Evolutionary conservation across 1,140 invertebrate species (phyloP), one percentile per base, ranked within the genome.

Genomic region (Maniola jurtina): DNA sequence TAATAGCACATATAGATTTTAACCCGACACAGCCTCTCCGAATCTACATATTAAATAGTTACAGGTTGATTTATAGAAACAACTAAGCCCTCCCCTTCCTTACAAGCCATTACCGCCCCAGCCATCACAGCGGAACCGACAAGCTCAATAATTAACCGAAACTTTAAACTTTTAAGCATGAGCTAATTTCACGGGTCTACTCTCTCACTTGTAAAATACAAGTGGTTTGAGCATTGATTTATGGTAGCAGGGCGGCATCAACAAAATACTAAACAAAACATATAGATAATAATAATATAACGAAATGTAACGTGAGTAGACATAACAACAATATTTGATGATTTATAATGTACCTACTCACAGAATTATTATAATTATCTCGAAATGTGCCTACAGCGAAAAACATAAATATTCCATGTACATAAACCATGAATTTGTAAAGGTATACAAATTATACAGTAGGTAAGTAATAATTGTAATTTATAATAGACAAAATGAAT

Each of bases 91-190:
- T 50, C 14, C 59, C 61, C 61, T 35, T 48, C 15, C 62, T 61
- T 62, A 76, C 72, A 77, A 81, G 68, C 70, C 74, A 83, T 81
- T 83, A 80, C 66, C 68, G 70, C 58, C 65, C 47, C 57, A 71
- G 66, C 76, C 74, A 75, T 75, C 76, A 72, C 63, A 65, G 56
- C 57, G 58, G 59, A 73, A 61, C 62, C 70, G 63, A 68, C 73
- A 76, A 72, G 63, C 71, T 74, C 69, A 64, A 70, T 84, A 82
- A 81, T 84, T 82, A 84, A 81, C 64, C 61, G 60, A 82, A 76
- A 76, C 79, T 77, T 77, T 73, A 77, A 82, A 81, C 80, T 52
- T 84, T 84, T 71, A 73, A 79, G 70, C 72, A 73, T 77, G 75
- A 75, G 79, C 71, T 78, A 75, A 80, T 81, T 79, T 77, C 72